A percentile compares a stretch with the other conserved stretches of the same genome.
Conservation (phyloP, 2,113 vertebrate genomes). For the Petrocephalus microphthalmus region DNA sequence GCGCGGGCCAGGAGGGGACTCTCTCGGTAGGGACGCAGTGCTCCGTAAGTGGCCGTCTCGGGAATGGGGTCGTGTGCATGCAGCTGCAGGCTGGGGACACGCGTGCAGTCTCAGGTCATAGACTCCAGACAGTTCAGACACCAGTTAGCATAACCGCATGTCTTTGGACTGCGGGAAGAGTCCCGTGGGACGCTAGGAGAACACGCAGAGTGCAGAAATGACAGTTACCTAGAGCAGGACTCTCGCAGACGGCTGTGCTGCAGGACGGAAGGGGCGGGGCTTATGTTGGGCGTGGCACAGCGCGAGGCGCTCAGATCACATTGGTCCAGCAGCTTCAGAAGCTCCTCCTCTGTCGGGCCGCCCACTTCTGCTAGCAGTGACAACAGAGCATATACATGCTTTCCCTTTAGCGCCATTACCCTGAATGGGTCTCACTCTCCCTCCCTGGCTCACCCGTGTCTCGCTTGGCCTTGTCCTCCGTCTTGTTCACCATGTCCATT, state of each 20-base stretch:
- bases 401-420: background rate
- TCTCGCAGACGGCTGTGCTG: constrained; percentile 84
- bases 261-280: constrained; percentile 87
- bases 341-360: constrained; percentile 88
- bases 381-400: no score
- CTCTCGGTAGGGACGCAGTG: constrained; percentile 85
- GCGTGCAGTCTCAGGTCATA: background rate
- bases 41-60: constrained; percentile 77
- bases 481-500: constrained; percentile 89
- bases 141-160: background rate
- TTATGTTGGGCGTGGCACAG: constrained; percentile 92
- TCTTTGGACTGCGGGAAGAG: background rate
- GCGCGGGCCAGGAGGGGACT: constrained; percentile 88
- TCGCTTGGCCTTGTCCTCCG: constrained; percentile 72
- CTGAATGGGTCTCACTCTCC: background rate
- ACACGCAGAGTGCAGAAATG: background rate
- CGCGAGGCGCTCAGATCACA: constrained; percentile 93
- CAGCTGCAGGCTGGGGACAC: constrained; percentile 74
- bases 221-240: constrained; percentile 79
- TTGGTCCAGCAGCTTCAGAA: constrained; percentile 89
- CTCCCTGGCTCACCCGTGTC: constrained; percentile 20
- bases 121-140: background rate
- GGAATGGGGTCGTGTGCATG: constrained; percentile 73
- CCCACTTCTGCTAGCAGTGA: constrained; percentile 67
- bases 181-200: background rate